Percentiles rank a stretch among this genome's conserved stretches.
These are phyloP conservation scores for Pantherophis vulpinus DNA, from an alignment of 2,797 vertebrate genomes.

Conservation along the genomic window DNA sequence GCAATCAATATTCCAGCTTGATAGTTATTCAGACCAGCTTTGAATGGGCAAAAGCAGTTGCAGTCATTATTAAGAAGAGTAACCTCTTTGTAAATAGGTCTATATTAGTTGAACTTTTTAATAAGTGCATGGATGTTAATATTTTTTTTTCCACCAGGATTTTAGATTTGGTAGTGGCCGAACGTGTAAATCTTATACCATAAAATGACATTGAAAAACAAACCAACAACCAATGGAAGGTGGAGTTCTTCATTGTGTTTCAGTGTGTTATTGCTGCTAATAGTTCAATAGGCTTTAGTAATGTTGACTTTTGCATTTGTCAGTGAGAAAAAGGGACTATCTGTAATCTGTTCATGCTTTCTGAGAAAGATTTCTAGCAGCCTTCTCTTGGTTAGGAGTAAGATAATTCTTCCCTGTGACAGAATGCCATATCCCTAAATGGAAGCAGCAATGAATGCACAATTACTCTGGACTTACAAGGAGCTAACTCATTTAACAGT, in stretches of 20 bases:
- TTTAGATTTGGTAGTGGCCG: background rate
- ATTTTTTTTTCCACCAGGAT: background rate
- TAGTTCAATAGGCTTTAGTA: background rate
- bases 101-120: background rate
- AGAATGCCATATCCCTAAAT: constrained; percentile 61
- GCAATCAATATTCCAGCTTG: background rate
- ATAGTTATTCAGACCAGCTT: background rate
- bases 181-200: background rate
- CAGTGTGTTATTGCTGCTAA: background rate
- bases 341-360: background rate
- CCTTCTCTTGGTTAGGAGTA: background rate
- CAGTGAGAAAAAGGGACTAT: background rate
- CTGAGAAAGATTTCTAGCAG: constrained; percentile 1
- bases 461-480: constrained; percentile 65
- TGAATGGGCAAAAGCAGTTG: background rate
- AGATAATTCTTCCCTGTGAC: constrained; percentile 22
- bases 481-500: constrained; percentile 47
- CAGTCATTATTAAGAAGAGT: background rate
- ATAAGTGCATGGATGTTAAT: background rate
- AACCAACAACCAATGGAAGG: background rate
- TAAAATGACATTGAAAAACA: background rate
- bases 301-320: background rate
- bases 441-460: constrained; percentile 41
- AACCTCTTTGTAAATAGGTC: background rate
- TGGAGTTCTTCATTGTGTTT: background rate